A percentile compares a stretch with the other conserved stretches of the same genome.
Conservation (phyloP, 2,113 vertebrate species). For the Spea multiplicata region DNA sequence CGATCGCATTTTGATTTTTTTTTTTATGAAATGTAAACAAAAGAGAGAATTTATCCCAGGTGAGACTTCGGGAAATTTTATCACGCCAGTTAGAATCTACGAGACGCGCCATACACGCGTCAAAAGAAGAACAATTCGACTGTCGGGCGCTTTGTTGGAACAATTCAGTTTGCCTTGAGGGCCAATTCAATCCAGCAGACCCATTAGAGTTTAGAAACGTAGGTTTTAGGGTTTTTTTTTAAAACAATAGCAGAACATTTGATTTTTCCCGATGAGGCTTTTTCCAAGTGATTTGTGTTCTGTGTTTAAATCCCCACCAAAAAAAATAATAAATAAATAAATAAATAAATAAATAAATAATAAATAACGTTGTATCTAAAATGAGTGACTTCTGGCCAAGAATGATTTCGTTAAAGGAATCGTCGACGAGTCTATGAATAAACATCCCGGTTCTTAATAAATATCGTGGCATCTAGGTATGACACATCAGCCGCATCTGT, state of each 20-base stretch:
- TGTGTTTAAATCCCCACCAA: conserved; percentile 68
- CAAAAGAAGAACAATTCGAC: neutral
- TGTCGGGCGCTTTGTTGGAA: neutral
- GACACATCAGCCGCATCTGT: no score
- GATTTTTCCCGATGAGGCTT: no score
- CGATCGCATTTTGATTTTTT: conserved; percentile 25
- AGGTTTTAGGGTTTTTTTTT: no score
- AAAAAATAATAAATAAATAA: conserved; percentile 56
- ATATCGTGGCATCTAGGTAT: no score
- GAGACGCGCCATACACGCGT: conserved; percentile 7
- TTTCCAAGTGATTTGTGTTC: no score
- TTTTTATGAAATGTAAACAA: conserved; percentile 30
- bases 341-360: conserved; percentile 67
- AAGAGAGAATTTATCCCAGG: conserved; percentile 18
- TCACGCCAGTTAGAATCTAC: neutral
- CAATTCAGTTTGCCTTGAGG: neutral
- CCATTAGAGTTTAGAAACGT: no score
- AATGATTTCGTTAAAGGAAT: no score
- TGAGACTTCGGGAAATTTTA: neutral
- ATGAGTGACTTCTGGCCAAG: no score
- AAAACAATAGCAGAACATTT: no score
- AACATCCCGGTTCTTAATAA: no score
- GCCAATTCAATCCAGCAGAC: neutral
- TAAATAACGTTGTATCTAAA: no score
- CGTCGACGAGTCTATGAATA: no score